Conservation (phyloP, 2,113 vertebrate genomes). For the Phylloscopus trochiloides region DNA sequence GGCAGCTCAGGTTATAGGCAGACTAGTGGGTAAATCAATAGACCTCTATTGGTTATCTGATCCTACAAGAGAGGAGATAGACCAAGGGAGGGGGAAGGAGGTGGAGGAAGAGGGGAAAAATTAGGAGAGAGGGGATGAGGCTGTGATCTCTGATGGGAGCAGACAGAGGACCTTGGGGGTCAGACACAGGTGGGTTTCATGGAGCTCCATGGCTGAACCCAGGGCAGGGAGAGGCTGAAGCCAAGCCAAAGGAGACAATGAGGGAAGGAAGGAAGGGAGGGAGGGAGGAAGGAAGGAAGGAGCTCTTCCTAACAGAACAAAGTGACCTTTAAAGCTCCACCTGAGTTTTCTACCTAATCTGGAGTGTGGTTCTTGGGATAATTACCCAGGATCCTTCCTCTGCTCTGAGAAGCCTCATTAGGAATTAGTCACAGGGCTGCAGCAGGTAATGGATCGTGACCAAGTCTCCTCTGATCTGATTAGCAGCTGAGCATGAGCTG, state of each 20-base stretch:
- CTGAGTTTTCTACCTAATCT: not conserved
- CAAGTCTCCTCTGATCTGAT: not conserved
- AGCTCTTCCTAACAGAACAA: not conserved
- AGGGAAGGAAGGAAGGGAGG: not conserved
- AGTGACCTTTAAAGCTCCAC: not conserved
- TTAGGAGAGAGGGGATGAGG: not conserved
- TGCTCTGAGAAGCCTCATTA: conserved; percentile 22
- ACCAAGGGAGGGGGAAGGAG: not conserved
- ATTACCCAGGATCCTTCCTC: not conserved
- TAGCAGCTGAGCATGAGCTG: not conserved
- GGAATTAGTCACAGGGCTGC: conserved; percentile 22
- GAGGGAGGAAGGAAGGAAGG: not conserved
- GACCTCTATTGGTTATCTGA: not conserved
- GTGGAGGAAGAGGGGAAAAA: not conserved
- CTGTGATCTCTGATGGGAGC: not conserved
- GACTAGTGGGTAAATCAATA: not conserved
- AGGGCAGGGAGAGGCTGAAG: not conserved
- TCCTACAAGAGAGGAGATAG: not conserved
- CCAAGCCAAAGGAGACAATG: not conserved
- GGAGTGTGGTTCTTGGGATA: not conserved
- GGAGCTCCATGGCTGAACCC: not conserved
- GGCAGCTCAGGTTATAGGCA: not conserved
- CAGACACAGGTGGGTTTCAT: fast-evolving
- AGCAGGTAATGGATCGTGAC: conserved; percentile 23
- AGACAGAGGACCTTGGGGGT: not conserved